Percentiles rank a stretch among this genome's conserved stretches.
These are phyloP conservation scores for Eleutherodactylus coqui DNA, from an alignment of 2,797 vertebrate species.

Conservation along the genomic window DNA sequence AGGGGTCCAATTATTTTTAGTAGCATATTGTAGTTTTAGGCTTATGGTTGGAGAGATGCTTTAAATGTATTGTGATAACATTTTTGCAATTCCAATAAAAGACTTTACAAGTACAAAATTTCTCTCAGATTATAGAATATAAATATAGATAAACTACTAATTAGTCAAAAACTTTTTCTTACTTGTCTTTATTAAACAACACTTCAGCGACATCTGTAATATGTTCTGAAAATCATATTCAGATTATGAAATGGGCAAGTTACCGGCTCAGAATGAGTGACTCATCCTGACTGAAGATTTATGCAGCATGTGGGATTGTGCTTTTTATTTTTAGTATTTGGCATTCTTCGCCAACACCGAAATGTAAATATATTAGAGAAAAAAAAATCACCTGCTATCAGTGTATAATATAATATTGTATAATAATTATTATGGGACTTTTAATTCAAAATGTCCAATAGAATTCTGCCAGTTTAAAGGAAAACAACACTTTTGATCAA, in stretches of 20 bases:
- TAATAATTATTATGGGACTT: background rate
- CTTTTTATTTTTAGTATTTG: conserved; percentile 33
- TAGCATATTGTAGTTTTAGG: too few relatives aligned
- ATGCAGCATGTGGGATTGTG: background rate
- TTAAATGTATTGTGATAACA: background rate
- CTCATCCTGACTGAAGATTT: conserved; percentile 2
- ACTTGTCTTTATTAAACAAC: background rate
- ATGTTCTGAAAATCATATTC: background rate
- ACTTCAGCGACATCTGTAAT: background rate
- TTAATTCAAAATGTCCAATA: background rate
- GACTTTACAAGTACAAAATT: background rate
- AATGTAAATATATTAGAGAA: conserved; percentile 16
- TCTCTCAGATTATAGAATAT: background rate
- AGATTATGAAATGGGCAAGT: background rate
- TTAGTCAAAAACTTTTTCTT: background rate
- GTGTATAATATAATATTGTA: background rate
- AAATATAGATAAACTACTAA: background rate
- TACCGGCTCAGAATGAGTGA: background rate
- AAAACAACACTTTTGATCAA: background rate
- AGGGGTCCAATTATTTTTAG: too few relatives aligned
- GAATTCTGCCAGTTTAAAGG: background rate
- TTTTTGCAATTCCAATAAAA: too few relatives aligned
- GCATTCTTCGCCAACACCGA: conserved; percentile 5
- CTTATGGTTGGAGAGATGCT: background rate
- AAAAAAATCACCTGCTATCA: background rate